Evolutionary conservation across 2,113 vertebrate genomes (phyloP), one percentile per base, ranked within the genome.

Genomic region (Calonectris borealis): DNA sequence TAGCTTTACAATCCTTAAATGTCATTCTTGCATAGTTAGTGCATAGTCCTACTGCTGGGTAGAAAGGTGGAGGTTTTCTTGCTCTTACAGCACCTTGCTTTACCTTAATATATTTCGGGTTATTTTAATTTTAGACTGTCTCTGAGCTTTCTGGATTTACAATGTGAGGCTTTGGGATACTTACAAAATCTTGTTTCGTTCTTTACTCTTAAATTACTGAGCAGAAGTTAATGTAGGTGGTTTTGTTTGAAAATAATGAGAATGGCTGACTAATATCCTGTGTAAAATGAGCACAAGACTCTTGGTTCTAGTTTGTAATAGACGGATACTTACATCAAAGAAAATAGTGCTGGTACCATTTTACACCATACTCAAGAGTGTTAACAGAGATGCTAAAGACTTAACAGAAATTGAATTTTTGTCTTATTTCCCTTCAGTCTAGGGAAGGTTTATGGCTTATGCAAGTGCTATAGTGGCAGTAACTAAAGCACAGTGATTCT

Each of bases 181-280:
- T 76, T 72, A 40, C 4, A 83, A 78, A 82, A 70, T 34, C 6
- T 44, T 83, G 83, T 65, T 94, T 83, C 8, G 5, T 88, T 81
- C 83, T 90, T 48, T 52, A 49, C 42, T 91, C 58, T 83, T 86
- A 92, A 86, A 75, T 81, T 88, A 77, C 51, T 42, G 18, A 62
- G 48, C 78, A 83, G 52, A 88, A 32, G 20, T 86, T 78, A 75
- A 44, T 60, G 34, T 94, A 49, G 51, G 19, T 70, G 29, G 1
- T 70, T 88, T 78, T 94, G n/a, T 88, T 86, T 62, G 38, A 88
- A 93, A 93, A 72, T 78, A 95, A 81, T 76, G n/a, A 92, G 48
- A 83, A 83, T 57, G 60, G 19, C 42, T 78, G 71, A 81, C 72
- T 90, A 81, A 94, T 92, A 93, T 93, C 90, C 85, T 88, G 55